A percentile compares a stretch with the other conserved stretches of the same genome.
Conservation (phyloP, 2,113 vertebrate genomes). For the Melanerpes aurifrons region DNA sequence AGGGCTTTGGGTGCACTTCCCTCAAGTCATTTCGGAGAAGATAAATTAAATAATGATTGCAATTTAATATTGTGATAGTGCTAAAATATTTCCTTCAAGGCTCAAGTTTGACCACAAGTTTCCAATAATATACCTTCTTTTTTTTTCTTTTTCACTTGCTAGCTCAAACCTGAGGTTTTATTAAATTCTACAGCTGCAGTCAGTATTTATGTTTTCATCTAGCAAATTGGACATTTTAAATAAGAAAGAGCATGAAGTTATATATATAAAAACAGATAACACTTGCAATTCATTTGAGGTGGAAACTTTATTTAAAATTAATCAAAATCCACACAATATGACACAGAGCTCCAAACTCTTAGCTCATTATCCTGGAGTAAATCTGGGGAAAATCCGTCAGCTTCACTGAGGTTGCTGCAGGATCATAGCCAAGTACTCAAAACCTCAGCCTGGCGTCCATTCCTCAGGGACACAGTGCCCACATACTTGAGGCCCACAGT, state of each 20-base stretch:
- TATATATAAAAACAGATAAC: constrained; percentile 74
- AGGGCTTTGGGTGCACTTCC: constrained; percentile 76
- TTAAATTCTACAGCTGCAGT: constrained; percentile 87
- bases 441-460: not conserved
- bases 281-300: constrained; percentile 69
- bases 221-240: constrained; percentile 81
- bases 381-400: not conserved
- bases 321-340: constrained; percentile 50
- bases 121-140: constrained; percentile 78
- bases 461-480: not conserved
- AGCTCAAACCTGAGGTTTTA: constrained; percentile 82
- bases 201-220: constrained; percentile 84
- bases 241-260: constrained; percentile 74
- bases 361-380: constrained; percentile 39
- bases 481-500: not conserved
- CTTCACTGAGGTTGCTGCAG: constrained; percentile 13
- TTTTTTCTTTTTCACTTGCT: constrained; percentile 76
- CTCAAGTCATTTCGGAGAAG: constrained; percentile 80
- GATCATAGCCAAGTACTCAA: not conserved
- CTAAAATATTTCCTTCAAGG: constrained; percentile 86
- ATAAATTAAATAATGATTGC: constrained; percentile 87
- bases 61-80: constrained; percentile 86
- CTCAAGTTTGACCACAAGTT: constrained; percentile 86
- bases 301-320: constrained; percentile 74
- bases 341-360: constrained; percentile 29